phyloP scores from a whole-genome alignment of 2,113 vertebrate genomes.

The Petrocephalus microphthalmus region DNA sequence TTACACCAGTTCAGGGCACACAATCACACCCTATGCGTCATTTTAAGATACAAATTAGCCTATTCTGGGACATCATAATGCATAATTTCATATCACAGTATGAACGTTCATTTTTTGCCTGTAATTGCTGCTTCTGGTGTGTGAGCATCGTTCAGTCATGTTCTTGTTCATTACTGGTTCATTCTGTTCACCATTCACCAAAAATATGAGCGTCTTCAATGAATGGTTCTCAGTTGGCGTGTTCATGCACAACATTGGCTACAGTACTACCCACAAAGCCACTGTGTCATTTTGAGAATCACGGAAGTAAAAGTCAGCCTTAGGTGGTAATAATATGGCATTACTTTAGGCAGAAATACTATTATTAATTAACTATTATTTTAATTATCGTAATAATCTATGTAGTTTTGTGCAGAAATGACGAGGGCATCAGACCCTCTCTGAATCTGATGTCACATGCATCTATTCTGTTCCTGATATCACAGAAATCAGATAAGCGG shows the following conservation, averaged over 20 bases:
- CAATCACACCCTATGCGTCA: background rate
- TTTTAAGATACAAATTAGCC: background rate
- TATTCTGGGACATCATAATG: background rate
- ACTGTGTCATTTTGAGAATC: background rate
- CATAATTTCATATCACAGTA: background rate
- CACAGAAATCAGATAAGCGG: background rate
- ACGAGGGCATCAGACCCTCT: background rate
- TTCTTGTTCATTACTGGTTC: no score
- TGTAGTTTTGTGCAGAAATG: background rate
- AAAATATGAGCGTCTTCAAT: background rate
- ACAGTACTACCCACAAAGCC: background rate
- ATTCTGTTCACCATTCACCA: no score
- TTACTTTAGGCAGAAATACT: background rate
- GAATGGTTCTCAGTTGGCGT: background rate
- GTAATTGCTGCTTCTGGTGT: background rate
- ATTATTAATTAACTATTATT: background rate
- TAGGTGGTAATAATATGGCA: background rate
- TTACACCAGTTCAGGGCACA: background rate
- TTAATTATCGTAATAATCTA: background rate
- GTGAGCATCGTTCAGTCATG: background rate
- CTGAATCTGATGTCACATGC: background rate
- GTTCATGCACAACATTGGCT: background rate
- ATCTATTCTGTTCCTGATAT: background rate
- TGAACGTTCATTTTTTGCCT: background rate
- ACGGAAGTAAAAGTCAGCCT: background rate